Conservation (phyloP, 2,113 vertebrate genomes). For the Phyllostomus discolor region DNA sequence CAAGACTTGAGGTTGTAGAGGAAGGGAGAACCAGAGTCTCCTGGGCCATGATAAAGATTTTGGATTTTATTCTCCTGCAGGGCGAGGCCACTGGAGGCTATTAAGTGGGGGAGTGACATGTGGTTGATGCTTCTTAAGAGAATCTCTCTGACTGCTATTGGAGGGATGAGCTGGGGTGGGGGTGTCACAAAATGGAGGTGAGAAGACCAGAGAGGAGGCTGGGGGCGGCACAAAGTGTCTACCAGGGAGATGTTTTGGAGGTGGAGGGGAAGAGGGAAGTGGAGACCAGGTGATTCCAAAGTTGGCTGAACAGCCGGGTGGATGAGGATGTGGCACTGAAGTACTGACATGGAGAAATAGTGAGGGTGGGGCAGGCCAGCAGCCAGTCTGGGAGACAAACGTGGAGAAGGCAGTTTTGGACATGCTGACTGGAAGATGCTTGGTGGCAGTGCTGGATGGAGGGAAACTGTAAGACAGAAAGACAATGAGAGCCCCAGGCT, state of each 20-base stretch:
- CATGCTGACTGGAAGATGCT: neutral
- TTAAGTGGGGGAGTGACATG: too few species aligned
- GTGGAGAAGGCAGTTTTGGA: too few species aligned
- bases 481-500: neutral
- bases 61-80: neutral
- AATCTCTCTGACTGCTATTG: neutral
- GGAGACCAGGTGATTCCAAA: neutral
- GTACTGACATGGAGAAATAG: fast-evolving
- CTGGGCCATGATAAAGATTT: neutral
- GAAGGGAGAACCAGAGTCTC: neutral
- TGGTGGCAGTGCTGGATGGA: neutral
- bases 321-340: fast-evolving
- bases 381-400: neutral
- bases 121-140: neutral
- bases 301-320: neutral
- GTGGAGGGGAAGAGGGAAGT: neutral
- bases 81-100: neutral
- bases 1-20: neutral
- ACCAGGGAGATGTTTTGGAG: neutral
- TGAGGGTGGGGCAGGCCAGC: fast-evolving
- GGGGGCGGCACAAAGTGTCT: fast-evolving
- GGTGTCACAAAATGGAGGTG: neutral
- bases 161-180: neutral
- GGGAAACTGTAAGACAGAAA: neutral
- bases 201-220: neutral